phyloP scores from a whole-genome alignment of 2,797 vertebrate genomes.

The Tiaroga cobitis region DNA sequence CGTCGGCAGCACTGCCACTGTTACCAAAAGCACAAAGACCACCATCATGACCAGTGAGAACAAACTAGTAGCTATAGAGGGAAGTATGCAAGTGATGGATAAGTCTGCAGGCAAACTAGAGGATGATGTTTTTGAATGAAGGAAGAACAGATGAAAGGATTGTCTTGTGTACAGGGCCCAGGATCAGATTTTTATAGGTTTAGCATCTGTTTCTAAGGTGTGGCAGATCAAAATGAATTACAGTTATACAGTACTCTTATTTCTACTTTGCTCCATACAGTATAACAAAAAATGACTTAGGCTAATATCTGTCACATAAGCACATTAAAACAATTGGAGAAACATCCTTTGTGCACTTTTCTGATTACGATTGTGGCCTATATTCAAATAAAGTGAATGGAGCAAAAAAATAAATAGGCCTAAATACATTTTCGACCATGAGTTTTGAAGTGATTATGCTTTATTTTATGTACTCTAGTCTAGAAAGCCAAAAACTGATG shows the following conservation, averaged over 20 bases:
- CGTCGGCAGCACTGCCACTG: not conserved
- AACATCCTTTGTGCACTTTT: not conserved
- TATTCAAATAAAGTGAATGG: conserved; percentile 14
- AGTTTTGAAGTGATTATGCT: not conserved
- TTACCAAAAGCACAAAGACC: conserved; percentile 45
- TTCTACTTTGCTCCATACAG: not conserved
- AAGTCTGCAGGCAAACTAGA: conserved; percentile 6
- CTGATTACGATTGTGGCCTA: not conserved
- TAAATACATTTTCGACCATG: not conserved
- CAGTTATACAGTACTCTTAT: not conserved
- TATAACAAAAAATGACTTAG: not conserved
- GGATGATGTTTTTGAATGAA: conserved; percentile 32
- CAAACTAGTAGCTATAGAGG: not conserved
- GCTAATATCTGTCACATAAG: not conserved
- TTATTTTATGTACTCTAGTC: not conserved
- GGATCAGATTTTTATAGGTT: not conserved
- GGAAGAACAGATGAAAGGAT: not conserved
- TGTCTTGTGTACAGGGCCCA: not conserved
- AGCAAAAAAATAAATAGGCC: not conserved
- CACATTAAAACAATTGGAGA: not conserved
- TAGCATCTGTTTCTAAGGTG: not conserved
- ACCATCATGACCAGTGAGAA: conserved; percentile 9
- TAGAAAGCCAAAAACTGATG: not conserved
- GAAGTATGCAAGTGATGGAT: conserved; percentile 3
- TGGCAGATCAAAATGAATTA: conserved; percentile 3